Base-by-base conservation (phyloP, 2,113 vertebrate genomes). In the Candoia aspera region DNA sequence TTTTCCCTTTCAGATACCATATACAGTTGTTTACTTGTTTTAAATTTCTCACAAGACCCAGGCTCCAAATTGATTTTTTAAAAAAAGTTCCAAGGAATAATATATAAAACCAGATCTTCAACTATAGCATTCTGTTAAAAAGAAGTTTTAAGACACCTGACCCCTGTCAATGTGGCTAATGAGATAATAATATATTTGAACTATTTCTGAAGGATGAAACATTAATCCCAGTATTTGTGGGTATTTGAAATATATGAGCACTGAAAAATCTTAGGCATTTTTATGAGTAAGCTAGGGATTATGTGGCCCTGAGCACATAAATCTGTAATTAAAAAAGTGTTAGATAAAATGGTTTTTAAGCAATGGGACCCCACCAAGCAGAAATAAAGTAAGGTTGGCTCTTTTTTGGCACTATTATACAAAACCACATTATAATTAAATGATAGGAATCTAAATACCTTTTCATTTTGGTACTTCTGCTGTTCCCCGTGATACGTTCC, bases 401-500 rank as follows among this genome's bases (percentile, higher is more conserved):
- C 19, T 84, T 62, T 13, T 33, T 83, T 59, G 54, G 87, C 93
- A 91, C 84, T 93, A 6, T 26, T 37, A 4, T 46, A 88, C 92
- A 92, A 90, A 94, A 91, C 94, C 37, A 87, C 8, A 83, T 94
- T 93, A 42, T 94, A 93, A 94, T 95, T 53, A 95, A 68, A 89
- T 92, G 64, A 90, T 91, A 92, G 79, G 21, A n/a, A 92, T 91
- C 84, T 91, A 86, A 87, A 92, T 62, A 68, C 87, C 19, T 46
- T 94, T 95, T 85, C 86, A 60, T 94, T 95, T 94, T 90, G 92
- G 53, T 94, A 2, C 62, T 95, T 95, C 92, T 91, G 59, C 92
- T 91, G 59, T 84, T 59, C 89, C 0, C 83, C 92, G 86, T 96
- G 94, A 95, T 94, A 96, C 96, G 95, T 95, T 95, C 93, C 90